A percentile compares a stretch with the other conserved stretches of the same genome.
Evolutionary conservation across 2,888 invertebrate species (phyloP).

Genomic region (Caenorhabditis angaria): DNA sequence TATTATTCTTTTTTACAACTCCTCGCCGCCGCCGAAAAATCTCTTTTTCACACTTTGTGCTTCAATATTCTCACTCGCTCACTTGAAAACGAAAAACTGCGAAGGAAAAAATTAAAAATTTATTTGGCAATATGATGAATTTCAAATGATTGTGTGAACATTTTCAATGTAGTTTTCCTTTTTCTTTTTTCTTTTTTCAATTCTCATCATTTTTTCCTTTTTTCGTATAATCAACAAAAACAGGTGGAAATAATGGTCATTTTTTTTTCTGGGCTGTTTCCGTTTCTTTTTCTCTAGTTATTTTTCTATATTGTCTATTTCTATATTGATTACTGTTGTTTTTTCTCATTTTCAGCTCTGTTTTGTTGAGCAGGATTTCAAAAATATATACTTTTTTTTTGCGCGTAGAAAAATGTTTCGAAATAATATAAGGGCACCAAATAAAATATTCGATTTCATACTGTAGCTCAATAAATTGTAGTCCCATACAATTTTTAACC

Average conservation of each 20-base stretch:
- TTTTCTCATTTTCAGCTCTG: neutral
- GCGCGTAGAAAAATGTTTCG: no score
- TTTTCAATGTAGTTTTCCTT: conserved; percentile 20
- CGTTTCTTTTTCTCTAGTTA: conserved; percentile 2
- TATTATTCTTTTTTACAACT: conserved; percentile 1
- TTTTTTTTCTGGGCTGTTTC: conserved; percentile 2
- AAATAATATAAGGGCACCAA: no score
- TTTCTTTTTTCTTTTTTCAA: conserved; percentile 9
- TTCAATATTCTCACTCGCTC: neutral
- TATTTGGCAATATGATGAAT: conserved; percentile 4
- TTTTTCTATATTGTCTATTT: conserved; percentile 9
- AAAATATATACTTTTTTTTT: no score
- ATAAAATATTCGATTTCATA: no score
- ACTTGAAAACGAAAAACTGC: neutral
- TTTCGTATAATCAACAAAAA: conserved; percentile 9
- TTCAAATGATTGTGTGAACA: conserved; percentile 11
- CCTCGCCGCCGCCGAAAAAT: no score
- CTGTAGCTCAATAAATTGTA: no score
- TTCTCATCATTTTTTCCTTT: conserved; percentile 12
- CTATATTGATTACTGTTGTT: neutral
- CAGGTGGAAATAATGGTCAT: conserved; percentile 4
- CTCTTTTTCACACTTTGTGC: neutral
- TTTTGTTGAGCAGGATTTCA: no score
- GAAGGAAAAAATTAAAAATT: neutral
- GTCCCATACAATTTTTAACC: no score